Base-by-base conservation (phyloP, 1,140 invertebrate species). In the Pseudoatta argentina region DNA sequence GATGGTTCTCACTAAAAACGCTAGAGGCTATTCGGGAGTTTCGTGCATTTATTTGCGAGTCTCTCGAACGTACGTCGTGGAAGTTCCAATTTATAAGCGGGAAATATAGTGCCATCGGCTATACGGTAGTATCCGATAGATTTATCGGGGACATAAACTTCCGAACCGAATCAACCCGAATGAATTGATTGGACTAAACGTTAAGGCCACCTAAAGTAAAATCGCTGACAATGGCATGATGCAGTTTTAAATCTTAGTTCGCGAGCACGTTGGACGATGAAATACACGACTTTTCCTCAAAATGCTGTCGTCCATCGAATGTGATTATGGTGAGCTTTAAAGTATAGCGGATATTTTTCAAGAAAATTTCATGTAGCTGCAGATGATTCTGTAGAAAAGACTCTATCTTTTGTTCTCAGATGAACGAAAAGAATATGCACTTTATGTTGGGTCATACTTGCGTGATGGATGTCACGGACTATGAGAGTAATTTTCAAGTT, bases 91-190 rank as follows among this genome's bases (percentile, higher is more conserved):
- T 82, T 82, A 72, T 73, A 73, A 82, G 53, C 79, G 67, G 27
- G 18, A 82, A 61, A 82, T 82, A 61, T 73, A 82, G 67, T 24
- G 53, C 66, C 24, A 73, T 7, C 39, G 10, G 34, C 10, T 67
- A 12, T 67, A 77, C 75, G 14, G 27, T 66, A 34, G 77, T 59
- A 82, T 44, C 21, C 53, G 53, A 72, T 5, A 34, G 53, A 82
- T 82, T 82, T 82, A 82, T 82, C 78, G 78, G 7, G 16, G 53
- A 30, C 55, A 59, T 82, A 73, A 82, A 82, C 39, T 73, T 48
- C 27, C 39, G 34, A 30, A n/a, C 34, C 53, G 34, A 73, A 73
- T 82, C 79, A 73, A 61, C 53, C 24, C 14, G 55, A 73, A 59
- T 30, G 67, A n/a, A 73, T 73, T 73, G 53, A 82, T 73, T 82